Conservation (phyloP, 2,888 invertebrate genomes). For the Pristionchus mayeri region DNA sequence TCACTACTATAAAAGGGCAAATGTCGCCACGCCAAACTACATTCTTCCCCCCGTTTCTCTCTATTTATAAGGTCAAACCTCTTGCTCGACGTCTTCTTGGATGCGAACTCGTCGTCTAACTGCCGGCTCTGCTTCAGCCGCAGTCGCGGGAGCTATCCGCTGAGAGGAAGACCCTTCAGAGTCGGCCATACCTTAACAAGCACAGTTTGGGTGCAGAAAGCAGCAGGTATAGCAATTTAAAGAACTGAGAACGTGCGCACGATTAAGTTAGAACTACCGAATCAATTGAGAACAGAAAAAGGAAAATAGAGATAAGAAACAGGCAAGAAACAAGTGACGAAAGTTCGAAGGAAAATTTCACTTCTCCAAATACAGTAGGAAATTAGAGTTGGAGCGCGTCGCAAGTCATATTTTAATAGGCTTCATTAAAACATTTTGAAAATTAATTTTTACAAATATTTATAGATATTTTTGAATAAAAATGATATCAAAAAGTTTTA, state of each 20-base stretch:
- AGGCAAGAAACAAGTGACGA: no score
- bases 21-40: no score
- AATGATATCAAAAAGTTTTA: no score
- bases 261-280: neutral
- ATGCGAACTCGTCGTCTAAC: conserved; percentile 33
- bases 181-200: conserved; percentile 8
- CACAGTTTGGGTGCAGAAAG: neutral
- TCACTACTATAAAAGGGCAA: no score
- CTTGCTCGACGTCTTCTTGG: conserved; percentile 22
- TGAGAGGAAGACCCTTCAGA: conserved; percentile 25
- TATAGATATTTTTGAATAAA: no score
- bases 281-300: no score
- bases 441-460: no score
- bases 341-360: no score
- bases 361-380: no score
- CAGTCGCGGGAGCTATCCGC: neutral
- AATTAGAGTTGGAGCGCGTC: neutral
- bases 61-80: conserved; percentile 8
- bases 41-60: no score
- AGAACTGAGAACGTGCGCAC: neutral
- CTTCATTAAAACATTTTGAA: neutral
- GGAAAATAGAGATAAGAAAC: no score
- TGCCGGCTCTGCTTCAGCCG: conserved; percentile 5
- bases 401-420: neutral
- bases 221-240: neutral